These are phyloP conservation scores for Bostrychus sinensis DNA, from an alignment of 2,113 vertebrate genomes.

Conservation along the genomic window DNA sequence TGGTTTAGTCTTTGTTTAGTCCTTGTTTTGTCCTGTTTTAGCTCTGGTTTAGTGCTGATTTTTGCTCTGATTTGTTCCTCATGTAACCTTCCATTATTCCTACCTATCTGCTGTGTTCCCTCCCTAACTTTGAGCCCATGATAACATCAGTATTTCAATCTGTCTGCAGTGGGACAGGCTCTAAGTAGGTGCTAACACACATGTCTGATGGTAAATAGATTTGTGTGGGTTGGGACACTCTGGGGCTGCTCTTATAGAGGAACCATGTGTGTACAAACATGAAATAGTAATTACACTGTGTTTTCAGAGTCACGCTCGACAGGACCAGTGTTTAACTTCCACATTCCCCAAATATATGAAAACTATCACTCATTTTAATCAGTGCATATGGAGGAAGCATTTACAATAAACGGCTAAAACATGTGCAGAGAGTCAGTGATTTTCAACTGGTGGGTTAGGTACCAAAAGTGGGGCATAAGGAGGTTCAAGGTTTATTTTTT, in stretches of 20 bases:
- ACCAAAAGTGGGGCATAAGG: too few relatives aligned
- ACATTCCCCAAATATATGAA: conserved; percentile 29
- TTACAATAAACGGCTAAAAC: neutral
- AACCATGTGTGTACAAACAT: conserved; percentile 80
- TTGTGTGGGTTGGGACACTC: conserved; percentile 66
- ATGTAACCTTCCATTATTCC: too few relatives aligned
- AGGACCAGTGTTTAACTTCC: conserved; percentile 41
- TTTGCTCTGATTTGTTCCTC: too few relatives aligned
- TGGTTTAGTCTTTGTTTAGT: too few relatives aligned
- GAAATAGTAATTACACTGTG: conserved; percentile 73
- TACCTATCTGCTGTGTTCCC: too few relatives aligned
- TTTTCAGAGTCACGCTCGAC: conserved; percentile 42
- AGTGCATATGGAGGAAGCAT: neutral
- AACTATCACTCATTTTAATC: conserved; percentile 6
- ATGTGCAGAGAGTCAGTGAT: neutral
- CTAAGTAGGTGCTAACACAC: conserved; percentile 65
- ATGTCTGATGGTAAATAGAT: conserved; percentile 67
- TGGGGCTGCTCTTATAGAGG: conserved; percentile 72
- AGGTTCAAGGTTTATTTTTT: too few relatives aligned
- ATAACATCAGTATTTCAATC: too few relatives aligned
- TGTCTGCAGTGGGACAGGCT: too few relatives aligned
- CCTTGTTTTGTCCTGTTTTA: too few relatives aligned
- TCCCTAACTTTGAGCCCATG: too few relatives aligned
- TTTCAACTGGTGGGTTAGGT: too few relatives aligned
- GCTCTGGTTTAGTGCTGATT: too few relatives aligned